A percentile compares a stretch with the other conserved stretches of the same genome.
Conservation (phyloP, 2,797 vertebrate genomes). For the Salmo trutta region DNA sequence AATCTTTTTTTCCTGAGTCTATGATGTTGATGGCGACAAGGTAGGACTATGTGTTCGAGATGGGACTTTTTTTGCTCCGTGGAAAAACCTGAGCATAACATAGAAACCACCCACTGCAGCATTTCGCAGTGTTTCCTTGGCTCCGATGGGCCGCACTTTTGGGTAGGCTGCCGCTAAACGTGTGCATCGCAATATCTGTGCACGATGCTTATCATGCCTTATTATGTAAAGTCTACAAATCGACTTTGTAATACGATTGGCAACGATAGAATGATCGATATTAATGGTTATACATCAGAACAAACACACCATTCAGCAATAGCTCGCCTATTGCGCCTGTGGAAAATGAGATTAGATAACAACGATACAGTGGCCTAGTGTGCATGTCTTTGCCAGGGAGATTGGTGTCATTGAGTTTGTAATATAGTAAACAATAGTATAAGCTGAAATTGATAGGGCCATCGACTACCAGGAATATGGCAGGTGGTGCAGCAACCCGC, state of each 20-base stretch:
- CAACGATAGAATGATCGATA: neutral
- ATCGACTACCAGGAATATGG: slow-evolving; percentile 8
- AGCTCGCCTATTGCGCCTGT: neutral
- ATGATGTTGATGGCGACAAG: slow-evolving; percentile 15
- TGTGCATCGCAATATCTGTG: slow-evolving; percentile 4
- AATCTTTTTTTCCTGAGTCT: neutral
- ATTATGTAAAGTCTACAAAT: slow-evolving; percentile 1
- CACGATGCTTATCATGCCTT: neutral
- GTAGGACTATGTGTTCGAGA: slow-evolving; percentile 7
- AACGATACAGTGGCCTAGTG: slow-evolving; percentile 12
- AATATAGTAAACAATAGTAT: neutral
- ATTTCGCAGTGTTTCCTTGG: slow-evolving; percentile 21
- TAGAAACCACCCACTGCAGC: slow-evolving; percentile 82
- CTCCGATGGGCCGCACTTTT: slow-evolving; percentile 64
- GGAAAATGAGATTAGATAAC: neutral
- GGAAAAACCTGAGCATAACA: slow-evolving; percentile 29
- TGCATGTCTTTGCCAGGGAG: slow-evolving; percentile 1
- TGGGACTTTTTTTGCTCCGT: slow-evolving; percentile 15
- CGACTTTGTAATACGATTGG: neutral
- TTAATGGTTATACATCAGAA: slow-evolving; percentile 7
- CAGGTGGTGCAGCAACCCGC: neutral
- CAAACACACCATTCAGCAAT: slow-evolving; percentile 26
- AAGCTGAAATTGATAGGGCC: neutral
- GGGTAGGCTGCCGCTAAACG: slow-evolving; percentile 9
- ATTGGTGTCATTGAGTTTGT: neutral